Conservation (phyloP, 2,888 invertebrate species). For the Hypselothyrea guttata region DNA sequence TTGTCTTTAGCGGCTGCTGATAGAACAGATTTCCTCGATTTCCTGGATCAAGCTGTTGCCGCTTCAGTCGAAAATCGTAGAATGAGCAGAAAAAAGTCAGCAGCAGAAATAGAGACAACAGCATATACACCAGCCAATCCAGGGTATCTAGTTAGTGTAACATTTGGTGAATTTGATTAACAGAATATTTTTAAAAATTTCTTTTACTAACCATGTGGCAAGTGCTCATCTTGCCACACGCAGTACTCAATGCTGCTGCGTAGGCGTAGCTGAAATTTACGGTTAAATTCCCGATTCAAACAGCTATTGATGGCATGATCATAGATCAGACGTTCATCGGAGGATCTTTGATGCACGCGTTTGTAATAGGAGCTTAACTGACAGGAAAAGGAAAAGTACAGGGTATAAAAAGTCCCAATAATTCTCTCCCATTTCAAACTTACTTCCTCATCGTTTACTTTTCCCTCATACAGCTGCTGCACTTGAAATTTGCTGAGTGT, state of each 20-base stretch:
- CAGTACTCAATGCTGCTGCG: slow-evolving; percentile 77
- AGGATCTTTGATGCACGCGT: slow-evolving; percentile 59
- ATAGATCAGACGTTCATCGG: slow-evolving; percentile 60
- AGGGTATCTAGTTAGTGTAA: slow-evolving; percentile 46
- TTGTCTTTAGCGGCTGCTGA: slow-evolving; percentile 24
- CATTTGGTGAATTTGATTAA: not conserved
- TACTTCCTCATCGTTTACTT: slow-evolving; percentile 50
- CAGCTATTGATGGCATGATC: slow-evolving; percentile 70
- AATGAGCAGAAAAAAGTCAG: slow-evolving; percentile 35
- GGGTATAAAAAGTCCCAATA: not conserved
- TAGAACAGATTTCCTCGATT: slow-evolving; percentile 54
- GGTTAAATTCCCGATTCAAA: slow-evolving; percentile 58
- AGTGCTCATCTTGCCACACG: slow-evolving; percentile 43
- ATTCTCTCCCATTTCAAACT: not conserved
- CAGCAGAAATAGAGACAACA: slow-evolving; percentile 46
- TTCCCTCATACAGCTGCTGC: slow-evolving; percentile 44
- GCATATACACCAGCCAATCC: slow-evolving; percentile 46
- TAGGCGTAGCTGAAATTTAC: slow-evolving; percentile 55
- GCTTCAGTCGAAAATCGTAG: slow-evolving; percentile 62
- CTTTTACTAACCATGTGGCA: slow-evolving; percentile 58
- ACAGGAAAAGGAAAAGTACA: not conserved
- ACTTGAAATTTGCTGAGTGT: slow-evolving; percentile 37
- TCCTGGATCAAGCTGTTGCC: slow-evolving; percentile 16
- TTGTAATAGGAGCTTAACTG: slow-evolving; percentile 66
- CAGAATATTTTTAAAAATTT: no score